A percentile compares a stretch with the other conserved stretches of the same genome.
phyloP scores from a whole-genome alignment of 92 coral and sea anemone genomes.

The Metridium senile region DNA sequence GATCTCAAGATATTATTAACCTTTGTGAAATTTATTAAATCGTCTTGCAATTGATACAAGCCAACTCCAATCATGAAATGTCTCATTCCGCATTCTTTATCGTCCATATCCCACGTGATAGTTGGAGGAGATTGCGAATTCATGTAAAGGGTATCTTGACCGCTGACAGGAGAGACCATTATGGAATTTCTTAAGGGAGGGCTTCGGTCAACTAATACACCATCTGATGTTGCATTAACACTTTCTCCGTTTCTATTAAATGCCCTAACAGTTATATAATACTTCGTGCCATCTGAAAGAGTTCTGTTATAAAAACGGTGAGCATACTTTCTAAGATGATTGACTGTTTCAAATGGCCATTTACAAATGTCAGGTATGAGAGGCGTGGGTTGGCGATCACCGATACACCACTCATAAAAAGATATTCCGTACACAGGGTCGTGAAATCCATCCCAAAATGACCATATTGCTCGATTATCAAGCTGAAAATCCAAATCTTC shows the following conservation, averaged over 20 bases:
- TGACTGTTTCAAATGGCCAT: constrained; percentile 58
- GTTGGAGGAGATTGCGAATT: constrained; percentile 75
- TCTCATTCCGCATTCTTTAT: constrained; percentile 82
- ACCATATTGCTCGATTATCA: constrained; percentile 93
- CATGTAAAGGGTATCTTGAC: constrained; percentile 65
- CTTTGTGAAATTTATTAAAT: constrained; percentile 56
- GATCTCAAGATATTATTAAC: constrained; percentile 64
- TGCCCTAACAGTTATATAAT: constrained; percentile 88
- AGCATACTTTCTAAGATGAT: constrained; percentile 55
- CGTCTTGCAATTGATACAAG: constrained; percentile 70
- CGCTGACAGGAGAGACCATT: constrained; percentile 63
- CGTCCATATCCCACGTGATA: constrained; percentile 86
- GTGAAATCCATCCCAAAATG: constrained; percentile 87
- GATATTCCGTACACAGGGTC: constrained; percentile 87
- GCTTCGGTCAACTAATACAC: constrained; percentile 90
- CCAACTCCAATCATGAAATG: constrained; percentile 78
- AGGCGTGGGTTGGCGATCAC: constrained; percentile 47
- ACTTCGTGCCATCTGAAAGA: constrained; percentile 78
- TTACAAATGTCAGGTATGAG: constrained; percentile 48
- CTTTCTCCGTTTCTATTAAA: constrained; percentile 74
- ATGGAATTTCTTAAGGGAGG: constrained; percentile 66
- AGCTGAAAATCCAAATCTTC: constrained; percentile 92
- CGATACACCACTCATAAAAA: constrained; percentile 88
- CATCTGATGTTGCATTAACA: constrained; percentile 81
- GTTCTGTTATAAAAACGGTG: constrained; percentile 85